phyloP scores from a whole-genome alignment of 2,113 vertebrate genomes.

The Gnathonemus longibarbis region DNA sequence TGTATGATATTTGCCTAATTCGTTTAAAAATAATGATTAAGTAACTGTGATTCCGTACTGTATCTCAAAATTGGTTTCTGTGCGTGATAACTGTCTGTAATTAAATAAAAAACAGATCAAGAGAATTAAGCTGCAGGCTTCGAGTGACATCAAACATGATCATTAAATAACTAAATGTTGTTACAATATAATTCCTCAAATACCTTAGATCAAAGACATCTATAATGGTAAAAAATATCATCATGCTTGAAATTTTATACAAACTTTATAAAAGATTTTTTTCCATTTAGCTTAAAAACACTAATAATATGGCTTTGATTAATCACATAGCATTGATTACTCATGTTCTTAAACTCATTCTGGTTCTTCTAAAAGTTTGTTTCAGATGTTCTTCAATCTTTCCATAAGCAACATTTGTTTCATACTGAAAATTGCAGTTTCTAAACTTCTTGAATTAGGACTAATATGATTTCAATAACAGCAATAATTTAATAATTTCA shows the following conservation, averaged over 20 bases:
- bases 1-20: background rate
- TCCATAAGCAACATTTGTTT: background rate
- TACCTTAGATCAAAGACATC: background rate
- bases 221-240: background rate
- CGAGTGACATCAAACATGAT: background rate
- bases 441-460: background rate
- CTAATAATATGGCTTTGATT: background rate
- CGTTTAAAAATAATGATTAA: background rate
- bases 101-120: background rate
- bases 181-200: background rate
- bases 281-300: background rate
- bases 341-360: background rate
- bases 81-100: background rate
- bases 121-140: background rate
- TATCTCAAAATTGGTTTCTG: background rate
- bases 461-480: background rate
- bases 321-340: background rate
- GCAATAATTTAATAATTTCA: background rate
- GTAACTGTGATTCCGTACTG: background rate
- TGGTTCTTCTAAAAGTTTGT: background rate
- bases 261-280: background rate
- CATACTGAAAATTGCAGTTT: background rate
- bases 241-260: background rate
- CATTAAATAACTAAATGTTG: background rate
- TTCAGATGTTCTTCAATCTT: background rate